Conservation (phyloP, 1,140 invertebrate species). For the Trichoplusia ni region DNA sequence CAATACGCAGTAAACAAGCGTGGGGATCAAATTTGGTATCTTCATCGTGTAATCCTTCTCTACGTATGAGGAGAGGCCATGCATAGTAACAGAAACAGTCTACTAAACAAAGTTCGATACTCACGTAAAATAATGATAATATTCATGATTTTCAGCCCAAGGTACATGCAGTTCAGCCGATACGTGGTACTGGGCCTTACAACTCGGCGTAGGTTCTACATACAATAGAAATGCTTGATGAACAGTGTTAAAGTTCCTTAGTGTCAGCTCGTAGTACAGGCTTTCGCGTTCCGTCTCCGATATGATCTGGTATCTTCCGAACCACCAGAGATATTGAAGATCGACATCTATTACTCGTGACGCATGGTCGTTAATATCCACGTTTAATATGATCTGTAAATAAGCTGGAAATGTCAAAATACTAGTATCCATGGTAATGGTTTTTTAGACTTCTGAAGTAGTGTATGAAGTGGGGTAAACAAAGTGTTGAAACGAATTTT, state of each 20-base stretch:
- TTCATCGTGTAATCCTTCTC: background rate
- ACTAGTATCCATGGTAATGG: background rate
- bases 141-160: slow-evolving; percentile 84
- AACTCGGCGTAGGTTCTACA: slow-evolving; percentile 81
- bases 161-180: slow-evolving; percentile 84
- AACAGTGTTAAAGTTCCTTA: slow-evolving; percentile 81
- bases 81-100: background rate
- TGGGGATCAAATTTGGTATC: too few species aligned
- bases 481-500: too few species aligned
- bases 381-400: slow-evolving; percentile 83
- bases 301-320: slow-evolving; percentile 67
- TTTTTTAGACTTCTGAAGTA: background rate
- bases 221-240: slow-evolving; percentile 84
- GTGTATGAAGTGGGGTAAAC: too few species aligned
- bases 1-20: too few species aligned
- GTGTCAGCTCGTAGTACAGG: slow-evolving; percentile 83
- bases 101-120: slow-evolving; percentile 55
- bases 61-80: background rate
- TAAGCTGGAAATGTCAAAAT: background rate
- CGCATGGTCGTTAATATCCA: slow-evolving; percentile 84
- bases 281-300: slow-evolving; percentile 80
- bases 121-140: slow-evolving; percentile 84
- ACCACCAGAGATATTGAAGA: slow-evolving; percentile 70
- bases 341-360: slow-evolving; percentile 81
- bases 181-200: slow-evolving; percentile 78